Evolutionary conservation across 2,888 invertebrate genomes (phyloP).

Genomic region (Scelioninae gen. 1): DNA sequence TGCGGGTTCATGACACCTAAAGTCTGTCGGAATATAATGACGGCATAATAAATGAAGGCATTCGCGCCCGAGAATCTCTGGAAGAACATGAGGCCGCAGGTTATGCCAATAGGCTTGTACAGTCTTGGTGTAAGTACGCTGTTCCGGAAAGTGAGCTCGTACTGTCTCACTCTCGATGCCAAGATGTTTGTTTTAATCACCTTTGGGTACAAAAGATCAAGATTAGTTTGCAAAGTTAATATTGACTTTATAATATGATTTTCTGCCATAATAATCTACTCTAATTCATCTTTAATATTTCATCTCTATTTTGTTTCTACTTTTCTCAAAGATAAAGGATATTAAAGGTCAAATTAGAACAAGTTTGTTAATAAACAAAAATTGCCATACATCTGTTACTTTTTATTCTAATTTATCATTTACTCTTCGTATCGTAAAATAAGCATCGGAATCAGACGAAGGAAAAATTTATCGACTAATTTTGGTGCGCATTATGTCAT

Average conservation of each 20-base stretch:
- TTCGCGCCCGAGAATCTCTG: constrained; percentile 94
- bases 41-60: constrained; percentile 93
- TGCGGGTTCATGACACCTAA: constrained; percentile 93
- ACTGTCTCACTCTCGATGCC: constrained; percentile 82
- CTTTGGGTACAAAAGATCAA: constrained; percentile 69
- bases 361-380: no score
- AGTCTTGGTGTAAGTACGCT: constrained; percentile 84
- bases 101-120: constrained; percentile 91
- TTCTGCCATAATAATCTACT: background rate
- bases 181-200: constrained; percentile 83
- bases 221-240: constrained; percentile 5
- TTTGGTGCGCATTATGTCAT: constrained; percentile 9
- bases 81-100: constrained; percentile 93
- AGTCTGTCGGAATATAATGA: constrained; percentile 93
- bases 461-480: constrained; percentile 19
- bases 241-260: background rate
- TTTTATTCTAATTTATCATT: no score
- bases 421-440: no score
- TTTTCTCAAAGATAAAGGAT: no score
- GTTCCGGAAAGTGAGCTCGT: constrained; percentile 81
- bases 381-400: no score
- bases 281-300: background rate
- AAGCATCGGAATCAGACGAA: constrained; percentile 1
- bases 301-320: background rate
- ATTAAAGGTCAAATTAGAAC: no score